Percentiles rank a stretch among this genome's conserved stretches.
Evolutionary conservation across 2,797 vertebrate species (phyloP).

Genomic region (Rhynchonycteris naso): DNA sequence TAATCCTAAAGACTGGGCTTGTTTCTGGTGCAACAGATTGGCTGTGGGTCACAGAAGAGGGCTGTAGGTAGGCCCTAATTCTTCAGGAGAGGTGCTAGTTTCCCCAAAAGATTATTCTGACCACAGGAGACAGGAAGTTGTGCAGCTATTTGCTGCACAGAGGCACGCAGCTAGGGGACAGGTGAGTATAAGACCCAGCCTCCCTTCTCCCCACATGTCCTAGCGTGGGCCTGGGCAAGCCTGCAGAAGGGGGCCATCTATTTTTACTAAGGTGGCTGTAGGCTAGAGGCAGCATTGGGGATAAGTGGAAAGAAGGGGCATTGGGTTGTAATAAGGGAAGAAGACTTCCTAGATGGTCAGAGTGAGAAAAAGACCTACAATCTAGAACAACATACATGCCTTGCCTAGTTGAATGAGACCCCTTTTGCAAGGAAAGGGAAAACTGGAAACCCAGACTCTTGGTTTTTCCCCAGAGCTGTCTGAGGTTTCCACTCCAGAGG

Average conservation of each 20-base stretch:
- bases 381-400: neutral
- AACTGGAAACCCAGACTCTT: neutral
- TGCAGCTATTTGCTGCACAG: neutral
- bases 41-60: neutral
- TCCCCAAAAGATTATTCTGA: neutral
- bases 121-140: neutral
- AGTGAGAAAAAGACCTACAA: neutral
- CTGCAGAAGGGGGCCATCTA: neutral
- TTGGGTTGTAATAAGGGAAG: neutral
- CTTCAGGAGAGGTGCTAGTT: neutral
- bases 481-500: neutral
- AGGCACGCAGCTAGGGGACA: neutral
- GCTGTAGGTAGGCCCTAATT: neutral
- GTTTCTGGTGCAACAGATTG: neutral
- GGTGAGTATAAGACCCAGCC: neutral
- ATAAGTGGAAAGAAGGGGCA: neutral
- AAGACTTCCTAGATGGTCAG: neutral
- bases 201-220: neutral
- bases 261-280: neutral
- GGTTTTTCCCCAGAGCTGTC: neutral
- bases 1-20: neutral
- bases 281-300: neutral
- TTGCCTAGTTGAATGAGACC: neutral
- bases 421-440: neutral
- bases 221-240: neutral